Evolutionary conservation across 2,797 vertebrate species (phyloP).

Genomic region (Semaprochilodus insignis): DNA sequence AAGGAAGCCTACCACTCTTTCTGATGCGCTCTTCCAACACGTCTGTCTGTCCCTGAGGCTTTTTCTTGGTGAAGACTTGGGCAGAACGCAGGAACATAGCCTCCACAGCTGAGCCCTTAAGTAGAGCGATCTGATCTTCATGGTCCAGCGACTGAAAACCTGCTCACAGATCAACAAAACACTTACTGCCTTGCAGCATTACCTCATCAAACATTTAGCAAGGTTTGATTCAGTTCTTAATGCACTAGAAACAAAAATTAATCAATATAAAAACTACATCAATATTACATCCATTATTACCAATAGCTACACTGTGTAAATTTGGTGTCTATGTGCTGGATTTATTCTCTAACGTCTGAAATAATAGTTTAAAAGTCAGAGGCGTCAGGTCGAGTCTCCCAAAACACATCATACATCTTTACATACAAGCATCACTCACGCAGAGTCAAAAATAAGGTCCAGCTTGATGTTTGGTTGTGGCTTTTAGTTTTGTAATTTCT

Average conservation of each 20-base stretch:
- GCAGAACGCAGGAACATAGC: conserved; percentile 98
- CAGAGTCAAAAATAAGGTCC: too few relatives aligned
- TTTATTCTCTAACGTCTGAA: too few relatives aligned
- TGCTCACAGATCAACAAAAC: conserved; percentile 61
- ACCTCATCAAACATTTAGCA: neutral
- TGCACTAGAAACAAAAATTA: neutral
- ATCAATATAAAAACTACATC: neutral
- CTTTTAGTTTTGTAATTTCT: too few relatives aligned
- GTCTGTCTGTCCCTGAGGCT: conserved; percentile 85
- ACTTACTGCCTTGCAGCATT: neutral
- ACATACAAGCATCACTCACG: too few relatives aligned
- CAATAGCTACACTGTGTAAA: too few relatives aligned
- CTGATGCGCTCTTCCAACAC: conserved; percentile 93
- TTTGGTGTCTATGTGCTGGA: too few relatives aligned
- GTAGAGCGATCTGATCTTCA: conserved; percentile 96
- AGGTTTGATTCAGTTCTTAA: neutral
- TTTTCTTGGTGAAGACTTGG: conserved; percentile 91
- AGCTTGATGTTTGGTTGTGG: too few relatives aligned
- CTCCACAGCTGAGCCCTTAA: conserved; percentile 97
- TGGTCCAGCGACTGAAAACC: conserved; percentile 95
- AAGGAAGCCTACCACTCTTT: conserved; percentile 85
- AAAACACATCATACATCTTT: too few relatives aligned
- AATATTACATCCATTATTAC: too few relatives aligned
- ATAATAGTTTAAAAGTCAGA: too few relatives aligned
- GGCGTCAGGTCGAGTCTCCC: too few relatives aligned